phyloP scores from a whole-genome alignment of 2,797 vertebrate genomes.

The Xerus rutilus region DNA sequence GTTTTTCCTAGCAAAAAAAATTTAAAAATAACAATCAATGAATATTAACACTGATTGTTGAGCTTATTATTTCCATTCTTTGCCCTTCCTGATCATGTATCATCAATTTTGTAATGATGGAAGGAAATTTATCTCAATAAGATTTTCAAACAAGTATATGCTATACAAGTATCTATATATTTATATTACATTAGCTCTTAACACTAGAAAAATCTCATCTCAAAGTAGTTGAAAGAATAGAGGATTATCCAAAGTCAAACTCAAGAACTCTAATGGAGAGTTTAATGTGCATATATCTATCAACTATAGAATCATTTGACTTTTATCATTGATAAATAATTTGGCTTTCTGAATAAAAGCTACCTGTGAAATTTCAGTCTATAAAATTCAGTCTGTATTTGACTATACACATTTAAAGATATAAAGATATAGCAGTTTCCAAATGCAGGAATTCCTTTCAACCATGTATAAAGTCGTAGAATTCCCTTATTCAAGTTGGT shows the following conservation, averaged over 20 bases:
- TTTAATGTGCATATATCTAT: neutral
- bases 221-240: neutral
- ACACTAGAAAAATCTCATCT: neutral
- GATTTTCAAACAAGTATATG: neutral
- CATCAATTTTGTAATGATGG: neutral
- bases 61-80: neutral
- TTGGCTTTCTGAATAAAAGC: constrained; percentile 6
- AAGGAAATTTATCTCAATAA: neutral
- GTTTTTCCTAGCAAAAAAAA: constrained; percentile 6
- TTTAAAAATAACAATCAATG: neutral
- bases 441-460: neutral
- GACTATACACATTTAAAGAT: neutral
- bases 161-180: neutral
- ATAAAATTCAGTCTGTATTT: neutral
- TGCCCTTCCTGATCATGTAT: neutral
- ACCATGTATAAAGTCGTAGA: neutral
- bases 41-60: neutral
- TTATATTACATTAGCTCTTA: neutral
- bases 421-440: neutral
- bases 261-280: neutral
- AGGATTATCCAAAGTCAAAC: neutral
- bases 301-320: neutral
- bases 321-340: constrained; percentile 2
- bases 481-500: neutral
- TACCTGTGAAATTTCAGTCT: neutral